These are phyloP conservation scores for Tetrax tetrax DNA, from an alignment of 2,113 vertebrate species.

Conservation along the genomic window DNA sequence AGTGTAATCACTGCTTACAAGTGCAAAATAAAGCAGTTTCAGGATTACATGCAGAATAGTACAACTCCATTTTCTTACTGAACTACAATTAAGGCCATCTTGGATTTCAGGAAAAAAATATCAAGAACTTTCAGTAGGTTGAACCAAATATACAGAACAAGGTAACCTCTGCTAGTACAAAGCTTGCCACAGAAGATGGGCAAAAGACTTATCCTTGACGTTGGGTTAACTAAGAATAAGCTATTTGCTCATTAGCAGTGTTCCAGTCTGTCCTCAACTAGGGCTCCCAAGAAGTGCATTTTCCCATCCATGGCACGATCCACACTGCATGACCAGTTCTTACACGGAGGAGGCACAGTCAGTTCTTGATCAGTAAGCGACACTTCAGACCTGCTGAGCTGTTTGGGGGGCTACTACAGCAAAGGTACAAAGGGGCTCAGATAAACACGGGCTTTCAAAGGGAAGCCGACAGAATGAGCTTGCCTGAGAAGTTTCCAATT, in stretches of 20 bases:
- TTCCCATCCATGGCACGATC: not conserved
- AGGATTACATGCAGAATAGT: not conserved
- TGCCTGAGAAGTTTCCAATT: not conserved
- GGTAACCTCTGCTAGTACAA: not conserved
- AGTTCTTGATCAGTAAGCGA: not conserved
- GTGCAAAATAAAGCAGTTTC: not conserved
- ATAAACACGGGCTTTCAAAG: not conserved
- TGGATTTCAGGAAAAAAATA: not conserved
- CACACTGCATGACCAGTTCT: not conserved
- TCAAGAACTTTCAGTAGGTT: not conserved
- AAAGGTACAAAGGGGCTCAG: not conserved
- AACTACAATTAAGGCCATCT: not conserved
- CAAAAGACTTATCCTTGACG: not conserved
- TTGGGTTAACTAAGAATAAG: not conserved
- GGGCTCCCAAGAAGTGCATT: not conserved
- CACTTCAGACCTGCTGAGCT: not conserved
- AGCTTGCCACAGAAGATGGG: not conserved
- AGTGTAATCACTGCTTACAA: not conserved
- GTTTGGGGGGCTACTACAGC: not conserved
- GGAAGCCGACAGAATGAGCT: not conserved
- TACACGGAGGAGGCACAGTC: rapidly evolving
- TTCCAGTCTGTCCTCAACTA: not conserved
- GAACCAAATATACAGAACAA: not conserved
- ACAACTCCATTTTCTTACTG: not conserved
- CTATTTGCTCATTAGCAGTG: not conserved